Evolutionary conservation across 2,797 vertebrate genomes (phyloP), one percentile per base, ranked within the genome.

Genomic region (Chelon labrosus): DNA sequence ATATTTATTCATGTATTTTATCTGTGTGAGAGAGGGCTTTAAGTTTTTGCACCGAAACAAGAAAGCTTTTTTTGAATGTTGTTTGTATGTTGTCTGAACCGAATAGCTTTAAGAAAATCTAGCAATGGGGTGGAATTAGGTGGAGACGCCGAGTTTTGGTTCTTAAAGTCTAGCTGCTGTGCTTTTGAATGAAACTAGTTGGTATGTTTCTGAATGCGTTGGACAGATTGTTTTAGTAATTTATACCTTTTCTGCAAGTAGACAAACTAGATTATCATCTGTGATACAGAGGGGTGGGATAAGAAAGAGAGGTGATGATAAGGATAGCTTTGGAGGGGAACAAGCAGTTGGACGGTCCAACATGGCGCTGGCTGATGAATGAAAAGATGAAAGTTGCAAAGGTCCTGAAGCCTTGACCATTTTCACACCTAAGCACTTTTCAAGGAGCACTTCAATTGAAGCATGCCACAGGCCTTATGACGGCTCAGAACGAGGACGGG

Each of bases 391-490:
- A 68, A 68, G 75, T 72, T 50, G 50, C 50, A 59, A 13, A 68
- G 38, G 74, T 75, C 65, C 47, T 22, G 27, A 88, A 75, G 72
- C 65, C 51, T 56, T 56, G 17, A 54, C 64, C 51, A 50, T 69
- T 81, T 80, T 83, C 46, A 75, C 71, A 84, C 65, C 39, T 52
- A 70, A 58, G 70, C 56, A 75, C 63, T 81, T 81, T 78, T 44
- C 25, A 44, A 61, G 51, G 37, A 65, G 51, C 25, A 59, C 68
- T 72, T 72, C 19, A 42, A 14, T 73, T 1, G 5, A 25, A 54
- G 53, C 46, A 3, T 47, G 61, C 55, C 55, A 46, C 10, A 10
- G 63, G 63, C 63, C 62, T 75, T 37, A 42, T 58, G 57, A 81
- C 44, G 73, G 46, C 66, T 79, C 62, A 38, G 71, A 78, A 68